Evolutionary conservation across 2,797 vertebrate genomes (phyloP).

Genomic region (Sebastes ruberrimus): DNA sequence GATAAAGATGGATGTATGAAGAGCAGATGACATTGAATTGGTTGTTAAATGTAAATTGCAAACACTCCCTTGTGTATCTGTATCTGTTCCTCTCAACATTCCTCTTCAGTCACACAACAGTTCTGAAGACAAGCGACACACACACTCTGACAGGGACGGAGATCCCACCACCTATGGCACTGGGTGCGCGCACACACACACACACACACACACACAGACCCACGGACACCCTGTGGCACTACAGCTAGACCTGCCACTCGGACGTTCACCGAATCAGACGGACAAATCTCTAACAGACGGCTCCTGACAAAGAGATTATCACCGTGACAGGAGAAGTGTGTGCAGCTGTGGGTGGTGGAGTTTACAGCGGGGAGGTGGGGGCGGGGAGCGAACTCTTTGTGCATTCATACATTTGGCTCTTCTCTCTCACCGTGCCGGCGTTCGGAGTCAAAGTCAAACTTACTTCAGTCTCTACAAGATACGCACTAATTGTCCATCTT

Average conservation of each 20-base stretch:
- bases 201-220: conserved; percentile 44
- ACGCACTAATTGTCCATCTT: not conserved
- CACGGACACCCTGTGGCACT: conserved; percentile 74
- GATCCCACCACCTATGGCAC: conserved; percentile 89
- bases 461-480: conserved; percentile 9
- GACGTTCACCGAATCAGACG: conserved; percentile 87
- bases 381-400: conserved; percentile 34
- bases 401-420: conserved; percentile 65
- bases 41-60: not conserved
- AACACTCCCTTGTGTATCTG: not conserved
- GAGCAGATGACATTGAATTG: not conserved
- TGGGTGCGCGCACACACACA: conserved; percentile 33
- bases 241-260: conserved; percentile 87
- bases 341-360: conserved; percentile 76
- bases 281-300: conserved; percentile 93
- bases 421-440: conserved; percentile 9
- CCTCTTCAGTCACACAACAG: conserved; percentile 39
- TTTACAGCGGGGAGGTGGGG: conserved; percentile 52
- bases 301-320: conserved; percentile 95
- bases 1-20: not conserved
- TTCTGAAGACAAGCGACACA: conserved; percentile 49
- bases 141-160: conserved; percentile 89
- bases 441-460: conserved; percentile 39
- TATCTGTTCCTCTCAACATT: conserved; percentile 34
- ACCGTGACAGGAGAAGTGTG: conserved; percentile 84